Percentiles rank a stretch among this genome's conserved stretches.
Conservation (phyloP, 2,797 vertebrate species). For the Etheostoma nigrum region DNA sequence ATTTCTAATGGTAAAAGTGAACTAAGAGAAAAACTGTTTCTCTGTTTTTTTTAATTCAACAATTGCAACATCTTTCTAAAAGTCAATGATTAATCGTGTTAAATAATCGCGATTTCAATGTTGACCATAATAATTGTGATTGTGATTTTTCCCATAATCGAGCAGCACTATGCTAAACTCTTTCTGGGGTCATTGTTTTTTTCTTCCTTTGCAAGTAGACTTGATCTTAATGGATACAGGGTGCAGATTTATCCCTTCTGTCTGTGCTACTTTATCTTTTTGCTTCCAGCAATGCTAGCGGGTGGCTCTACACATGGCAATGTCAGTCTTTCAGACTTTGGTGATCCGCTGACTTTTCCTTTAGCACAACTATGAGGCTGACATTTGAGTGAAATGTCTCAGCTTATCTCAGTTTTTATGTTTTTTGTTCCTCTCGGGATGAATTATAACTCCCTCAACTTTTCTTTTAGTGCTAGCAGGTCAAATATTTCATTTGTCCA, state of each 20-base stretch:
- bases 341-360: not conserved
- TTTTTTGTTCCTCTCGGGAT: not conserved
- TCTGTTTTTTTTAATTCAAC: too few species aligned
- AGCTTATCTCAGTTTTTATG: too few species aligned
- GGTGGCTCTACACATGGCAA: not conserved
- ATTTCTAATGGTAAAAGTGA: too few species aligned
- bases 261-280: not conserved
- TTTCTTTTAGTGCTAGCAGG: too few species aligned
- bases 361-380: not conserved
- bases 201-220: not conserved
- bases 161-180: conserved; percentile 1
- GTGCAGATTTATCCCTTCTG: not conserved
- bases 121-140: too few species aligned
- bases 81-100: too few species aligned
- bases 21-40: too few species aligned
- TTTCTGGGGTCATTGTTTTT: conserved; percentile 14
- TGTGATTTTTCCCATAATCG: too few species aligned
- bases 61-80: too few species aligned
- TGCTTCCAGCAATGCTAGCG: not conserved
- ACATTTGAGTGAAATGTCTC: not conserved
- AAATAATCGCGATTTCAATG: too few species aligned
- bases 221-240: conserved; percentile 1
- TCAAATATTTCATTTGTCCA: too few species aligned
- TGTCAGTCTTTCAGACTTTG: not conserved
- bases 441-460: not conserved